A percentile compares a stretch with the other conserved stretches of the same genome.
Evolutionary conservation across 2,888 invertebrate species (phyloP).

Genomic region (Eledone cirrhosa): DNA sequence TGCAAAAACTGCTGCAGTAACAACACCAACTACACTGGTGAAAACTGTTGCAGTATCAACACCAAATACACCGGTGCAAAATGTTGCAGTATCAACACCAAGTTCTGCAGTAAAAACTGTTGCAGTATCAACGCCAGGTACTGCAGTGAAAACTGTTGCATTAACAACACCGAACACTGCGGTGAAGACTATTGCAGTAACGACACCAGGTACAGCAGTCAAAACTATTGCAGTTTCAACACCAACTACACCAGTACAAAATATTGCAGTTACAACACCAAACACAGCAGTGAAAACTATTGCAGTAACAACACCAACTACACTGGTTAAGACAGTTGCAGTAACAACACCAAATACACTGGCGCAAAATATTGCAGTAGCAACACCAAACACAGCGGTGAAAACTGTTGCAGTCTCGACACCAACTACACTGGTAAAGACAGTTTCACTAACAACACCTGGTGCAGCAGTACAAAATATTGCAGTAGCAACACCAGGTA

Average conservation of each 20-base stretch:
- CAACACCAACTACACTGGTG: not conserved
- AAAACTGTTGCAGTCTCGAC: not conserved
- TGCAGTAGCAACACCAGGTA: too few relatives aligned
- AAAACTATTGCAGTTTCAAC: not conserved
- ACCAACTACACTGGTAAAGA: not conserved
- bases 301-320: slow-evolving; percentile 4
- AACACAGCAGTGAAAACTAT: not conserved
- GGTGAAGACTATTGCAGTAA: not conserved
- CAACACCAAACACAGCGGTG: not conserved
- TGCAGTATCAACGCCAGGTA: not conserved
- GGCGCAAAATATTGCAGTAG: not conserved
- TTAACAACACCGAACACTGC: not conserved
- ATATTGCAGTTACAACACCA: not conserved
- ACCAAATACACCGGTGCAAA: not conserved
- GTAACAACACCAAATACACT: not conserved
- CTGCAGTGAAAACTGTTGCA: not conserved
- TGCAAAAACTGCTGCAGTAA: not conserved
- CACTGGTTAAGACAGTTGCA: not conserved
- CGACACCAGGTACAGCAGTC: not conserved
- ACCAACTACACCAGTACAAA: not conserved
- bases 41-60: not conserved
- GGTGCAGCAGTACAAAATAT: too few relatives aligned
- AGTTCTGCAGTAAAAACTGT: not conserved
- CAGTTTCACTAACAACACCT: too few relatives aligned
- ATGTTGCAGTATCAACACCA: not conserved